Base-by-base conservation (phyloP, 2,113 vertebrate species). In the Morone chrysops region DNA sequence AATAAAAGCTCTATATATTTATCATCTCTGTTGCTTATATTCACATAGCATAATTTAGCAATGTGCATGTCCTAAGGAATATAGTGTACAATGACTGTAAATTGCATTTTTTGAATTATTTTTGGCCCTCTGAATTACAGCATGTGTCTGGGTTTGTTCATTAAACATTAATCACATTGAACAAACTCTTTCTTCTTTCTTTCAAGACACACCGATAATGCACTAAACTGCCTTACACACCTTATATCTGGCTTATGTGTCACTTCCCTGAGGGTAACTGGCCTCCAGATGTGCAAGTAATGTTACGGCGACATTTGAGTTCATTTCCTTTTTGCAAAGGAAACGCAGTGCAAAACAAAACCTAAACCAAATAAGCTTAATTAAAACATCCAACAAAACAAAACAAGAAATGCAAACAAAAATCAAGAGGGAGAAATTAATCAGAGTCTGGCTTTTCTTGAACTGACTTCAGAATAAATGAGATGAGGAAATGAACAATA, bases 401-500 rank as follows among this genome's bases (percentile, higher is more conserved):
- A 91, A 94, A 94, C 83, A 92, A 93, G 85, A 90, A 90, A 93
- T 56, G 53, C 89, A 94, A 93, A 94, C 89, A 94, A 92, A 94
- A 93, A 94, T 94, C 90, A 94, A 88, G 91, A 88, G 61, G 89
- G 90, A 92, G 90, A 93, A 94, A 93, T 95, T 87, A 93, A 96
- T 96, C 93, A 95, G 79, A 78, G 73, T 38, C 22, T 10, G 77
- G 73, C 41, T 72, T 89, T 90, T 92, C 74, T 94, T 92, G 60
- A 91, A 87, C 80, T 20, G 66, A 83, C 90, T 91, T 84, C 53
- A 90, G 87, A 88, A 90, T 86, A 84, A 83, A 90, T 45, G 62
- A 48, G 72, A 59, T 82, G 84, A 85, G 95, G 95, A 96, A 95
- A 96, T 94, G 92, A 92, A 95, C 88, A 94, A 93, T 86, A 85